phyloP scores from a whole-genome alignment of 2,888 invertebrate genomes.

The Isotomurus palustris region DNA sequence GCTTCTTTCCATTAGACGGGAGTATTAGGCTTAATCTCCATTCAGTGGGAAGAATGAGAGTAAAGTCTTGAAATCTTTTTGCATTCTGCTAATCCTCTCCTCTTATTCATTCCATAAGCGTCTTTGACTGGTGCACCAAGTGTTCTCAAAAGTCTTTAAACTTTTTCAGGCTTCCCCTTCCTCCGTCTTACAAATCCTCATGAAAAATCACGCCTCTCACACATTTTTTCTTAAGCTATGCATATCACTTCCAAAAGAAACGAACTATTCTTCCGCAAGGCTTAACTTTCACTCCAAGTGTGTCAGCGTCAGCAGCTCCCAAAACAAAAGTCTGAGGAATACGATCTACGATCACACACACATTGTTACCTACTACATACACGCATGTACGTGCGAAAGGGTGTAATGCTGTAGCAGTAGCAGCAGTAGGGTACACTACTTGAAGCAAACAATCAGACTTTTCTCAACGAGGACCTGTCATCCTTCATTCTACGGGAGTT shows the following conservation, averaged over 20 bases:
- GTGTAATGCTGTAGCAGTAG: no score
- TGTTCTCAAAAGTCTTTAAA: neutral
- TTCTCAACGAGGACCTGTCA: neutral
- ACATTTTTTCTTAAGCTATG: neutral
- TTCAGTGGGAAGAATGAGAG: neutral
- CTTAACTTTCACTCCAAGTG: neutral
- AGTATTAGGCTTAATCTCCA: neutral
- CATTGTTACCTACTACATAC: no score
- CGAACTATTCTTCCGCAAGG: neutral
- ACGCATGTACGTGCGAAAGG: no score
- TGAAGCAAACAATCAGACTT: neutral
- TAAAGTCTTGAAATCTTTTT: conserved; percentile 17
- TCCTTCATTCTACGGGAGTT: neutral
- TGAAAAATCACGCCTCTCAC: neutral
- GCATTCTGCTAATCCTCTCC: conserved; percentile 26
- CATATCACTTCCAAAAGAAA: neutral
- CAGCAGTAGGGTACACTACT: no score
- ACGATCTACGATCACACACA: no score
- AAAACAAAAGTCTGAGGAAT: no score
- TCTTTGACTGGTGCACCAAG: conserved; percentile 6
- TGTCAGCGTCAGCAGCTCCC: no score
- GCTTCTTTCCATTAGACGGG: no score
- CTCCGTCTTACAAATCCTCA: neutral
- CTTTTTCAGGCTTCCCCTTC: neutral
- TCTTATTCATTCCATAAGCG: conserved; percentile 31